Base-by-base conservation (phyloP, 2,888 invertebrate species). In the Fragum whitleyi region DNA sequence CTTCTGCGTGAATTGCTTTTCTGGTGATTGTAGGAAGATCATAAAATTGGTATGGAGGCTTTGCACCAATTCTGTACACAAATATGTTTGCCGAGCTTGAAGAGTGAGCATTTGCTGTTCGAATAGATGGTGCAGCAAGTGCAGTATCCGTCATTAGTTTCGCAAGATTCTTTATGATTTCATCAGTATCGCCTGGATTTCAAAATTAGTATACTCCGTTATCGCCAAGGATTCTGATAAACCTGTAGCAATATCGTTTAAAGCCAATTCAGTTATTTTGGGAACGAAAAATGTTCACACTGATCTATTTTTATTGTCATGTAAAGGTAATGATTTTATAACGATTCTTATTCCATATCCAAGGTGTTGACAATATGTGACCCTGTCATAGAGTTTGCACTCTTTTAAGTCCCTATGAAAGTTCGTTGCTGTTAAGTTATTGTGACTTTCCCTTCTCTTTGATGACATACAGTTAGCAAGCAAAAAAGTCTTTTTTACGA, bases 151-250 rank as follows among this genome's bases (percentile, higher is more conserved):
- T 62, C 14, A n/a, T 19, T 3, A 62, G 32, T 6, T 32, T 19
- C 0, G 32, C 23, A 5, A 62, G 32, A 21, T 23, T 62, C 2
- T 32, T 29, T 2, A 62, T 3, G 6, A 55, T 57, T 42, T 29
- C 28, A 28, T 62, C 32, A 28, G n/a, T 32, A 28, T 78, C 53
- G 29, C 16, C 21, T 11, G 73, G 39, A 16, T 69, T 62, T 61
- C 36, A 39, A 68, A 78, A 16, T 57, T 7, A 7, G 36, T 74
- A 19, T 73, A 78, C 36, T 78, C 61, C 7, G n/a, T 23, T n/a
- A 21, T 21, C 5, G 55, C 61, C 29, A 59, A 19, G 28, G 47
- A 51, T 1, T 36, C 5, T 26, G 69, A 23, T 29, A 73, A 16
- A 16, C 42, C 21, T 14, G 73, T 47, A 0, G 78, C 69, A 2